These are phyloP conservation scores for Anadara kagoshimensis DNA, from an alignment of 1,140 invertebrate genomes.

Conservation along the genomic window DNA sequence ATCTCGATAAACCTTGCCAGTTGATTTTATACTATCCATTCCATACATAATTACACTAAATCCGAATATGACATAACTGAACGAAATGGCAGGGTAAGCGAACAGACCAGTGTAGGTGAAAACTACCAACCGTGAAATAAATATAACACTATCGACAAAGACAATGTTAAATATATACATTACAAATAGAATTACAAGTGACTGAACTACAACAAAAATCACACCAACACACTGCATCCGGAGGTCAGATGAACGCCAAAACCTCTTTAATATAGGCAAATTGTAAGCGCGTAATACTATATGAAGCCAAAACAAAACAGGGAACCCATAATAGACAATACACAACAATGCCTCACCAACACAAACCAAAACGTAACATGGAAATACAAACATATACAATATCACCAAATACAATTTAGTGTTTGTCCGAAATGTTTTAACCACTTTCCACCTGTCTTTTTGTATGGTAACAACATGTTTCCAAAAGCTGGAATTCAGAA, in stretches of 20 bases:
- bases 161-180: constrained; percentile 37
- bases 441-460: background rate
- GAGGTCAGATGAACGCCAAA: background rate
- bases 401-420: background rate
- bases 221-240: background rate
- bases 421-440: background rate
- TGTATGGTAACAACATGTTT: constrained; percentile 11
- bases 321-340: constrained; percentile 30
- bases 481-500: constrained; percentile 35
- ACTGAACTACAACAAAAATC: background rate
- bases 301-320: constrained; percentile 10
- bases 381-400: background rate
- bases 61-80: constrained; percentile 33
- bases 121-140: constrained; percentile 22
- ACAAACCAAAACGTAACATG: constrained; percentile 12
- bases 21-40: constrained; percentile 20
- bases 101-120: constrained; percentile 40
- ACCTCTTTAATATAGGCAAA: background rate
- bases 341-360: constrained; percentile 1
- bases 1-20: constrained; percentile 10
- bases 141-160: constrained; percentile 36
- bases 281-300: constrained; percentile 15
- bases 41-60: constrained; percentile 26
- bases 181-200: constrained; percentile 12
- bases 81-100: constrained; percentile 25